A percentile compares a stretch with the other conserved stretches of the same genome.
Evolutionary conservation across 1,140 invertebrate species (phyloP).

Genomic region (Cydia splendana): DNA sequence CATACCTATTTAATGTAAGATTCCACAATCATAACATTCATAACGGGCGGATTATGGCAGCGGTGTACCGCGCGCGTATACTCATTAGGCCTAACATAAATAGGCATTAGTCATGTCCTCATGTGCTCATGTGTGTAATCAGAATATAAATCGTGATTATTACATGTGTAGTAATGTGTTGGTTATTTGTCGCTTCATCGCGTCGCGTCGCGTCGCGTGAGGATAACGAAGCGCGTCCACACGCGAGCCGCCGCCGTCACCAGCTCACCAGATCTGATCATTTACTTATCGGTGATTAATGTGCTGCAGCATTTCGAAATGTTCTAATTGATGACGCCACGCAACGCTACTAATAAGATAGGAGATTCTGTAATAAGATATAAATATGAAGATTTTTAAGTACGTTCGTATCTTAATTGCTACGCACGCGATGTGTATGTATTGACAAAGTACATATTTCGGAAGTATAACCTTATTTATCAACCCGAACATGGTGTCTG

Average conservation of each 20-base stretch:
- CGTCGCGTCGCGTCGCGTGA: slow-evolving; percentile 22
- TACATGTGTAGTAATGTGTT: slow-evolving; percentile 15
- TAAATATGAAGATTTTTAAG: slow-evolving; percentile 1
- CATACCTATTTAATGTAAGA: background rate
- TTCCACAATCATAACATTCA: background rate
- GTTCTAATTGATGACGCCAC: slow-evolving; percentile 17
- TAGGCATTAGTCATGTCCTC: slow-evolving; percentile 4
- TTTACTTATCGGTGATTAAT: slow-evolving; percentile 26
- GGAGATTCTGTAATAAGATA: slow-evolving; percentile 10
- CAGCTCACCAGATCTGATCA: background rate
- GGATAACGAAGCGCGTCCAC: slow-evolving; percentile 12
- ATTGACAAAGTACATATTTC: background rate
- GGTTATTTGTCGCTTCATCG: slow-evolving; percentile 33
- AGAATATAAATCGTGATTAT: slow-evolving; percentile 28
- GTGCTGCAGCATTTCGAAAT: background rate
- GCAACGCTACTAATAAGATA: slow-evolving; percentile 11
- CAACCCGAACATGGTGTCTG: background rate
- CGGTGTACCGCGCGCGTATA: background rate
- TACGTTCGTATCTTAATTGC: background rate
- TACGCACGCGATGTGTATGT: background rate
- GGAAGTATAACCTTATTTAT: background rate
- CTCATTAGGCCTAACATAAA: slow-evolving; percentile 30
- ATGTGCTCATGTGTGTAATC: slow-evolving; percentile 9
- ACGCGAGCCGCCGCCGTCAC: slow-evolving; percentile 21
- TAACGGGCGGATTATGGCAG: slow-evolving; percentile 9